Percentiles rank a stretch among this genome's conserved stretches.
phyloP scores from a whole-genome alignment of 2,888 invertebrate genomes.

The Harmothoe impar region DNA sequence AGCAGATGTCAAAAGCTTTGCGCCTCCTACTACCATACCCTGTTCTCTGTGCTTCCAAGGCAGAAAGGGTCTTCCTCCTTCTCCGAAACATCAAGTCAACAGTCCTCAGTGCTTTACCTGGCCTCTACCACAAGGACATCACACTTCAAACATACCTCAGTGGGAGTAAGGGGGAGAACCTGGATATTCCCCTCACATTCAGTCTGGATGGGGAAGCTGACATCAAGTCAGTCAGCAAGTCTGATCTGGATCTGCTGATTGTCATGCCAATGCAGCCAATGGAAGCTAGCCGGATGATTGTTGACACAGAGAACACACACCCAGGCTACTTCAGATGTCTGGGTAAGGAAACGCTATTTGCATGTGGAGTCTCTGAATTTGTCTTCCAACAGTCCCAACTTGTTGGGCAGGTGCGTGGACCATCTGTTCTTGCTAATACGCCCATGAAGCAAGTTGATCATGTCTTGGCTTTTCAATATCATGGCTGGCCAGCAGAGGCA shows the following conservation, averaged over 20 bases:
- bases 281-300: too few species aligned
- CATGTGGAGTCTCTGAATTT: background rate
- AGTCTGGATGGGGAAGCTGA: background rate
- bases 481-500: background rate
- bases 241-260: background rate
- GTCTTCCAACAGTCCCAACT: background rate
- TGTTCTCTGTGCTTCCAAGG: background rate
- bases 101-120: background rate
- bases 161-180: background rate
- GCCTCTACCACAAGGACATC: background rate
- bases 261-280: background rate
- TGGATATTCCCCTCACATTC: background rate
- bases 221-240: background rate
- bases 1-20: background rate
- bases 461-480: background rate
- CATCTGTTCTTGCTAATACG: background rate
- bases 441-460: slow-evolving; percentile 1
- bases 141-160: background rate
- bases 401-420: background rate
- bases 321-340: background rate
- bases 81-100: background rate
- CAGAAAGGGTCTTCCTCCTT: background rate
- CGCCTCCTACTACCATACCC: background rate
- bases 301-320: background rate
- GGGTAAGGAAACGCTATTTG: background rate